Evolutionary conservation across 2,113 vertebrate species (phyloP).

Genomic region (Pithys albifrons): DNA sequence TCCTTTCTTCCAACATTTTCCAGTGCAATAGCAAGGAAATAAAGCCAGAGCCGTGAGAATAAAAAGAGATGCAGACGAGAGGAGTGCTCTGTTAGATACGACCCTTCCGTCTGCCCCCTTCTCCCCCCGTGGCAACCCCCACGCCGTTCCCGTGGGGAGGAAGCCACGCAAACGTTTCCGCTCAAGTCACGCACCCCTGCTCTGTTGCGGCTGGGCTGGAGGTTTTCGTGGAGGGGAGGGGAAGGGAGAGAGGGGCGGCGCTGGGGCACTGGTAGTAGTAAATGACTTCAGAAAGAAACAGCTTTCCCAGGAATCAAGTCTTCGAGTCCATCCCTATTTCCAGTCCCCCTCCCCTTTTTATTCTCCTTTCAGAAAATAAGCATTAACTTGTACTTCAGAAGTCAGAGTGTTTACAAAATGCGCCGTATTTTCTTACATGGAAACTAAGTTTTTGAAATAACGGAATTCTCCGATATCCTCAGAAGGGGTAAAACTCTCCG

Average conservation of each 20-base stretch:
- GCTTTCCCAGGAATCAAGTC: conserved; percentile 5
- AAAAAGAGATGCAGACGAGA: not conserved
- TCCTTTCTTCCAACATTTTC: not conserved
- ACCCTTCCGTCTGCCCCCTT: not conserved
- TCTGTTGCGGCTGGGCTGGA: not conserved
- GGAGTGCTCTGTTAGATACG: not conserved
- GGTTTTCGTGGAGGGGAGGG: not conserved
- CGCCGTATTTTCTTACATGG: not conserved
- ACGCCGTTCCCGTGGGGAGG: not conserved
- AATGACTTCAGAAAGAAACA: conserved; percentile 6
- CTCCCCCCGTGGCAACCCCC: not conserved
- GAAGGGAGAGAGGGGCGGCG: not conserved
- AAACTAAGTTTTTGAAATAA: conserved; percentile 37
- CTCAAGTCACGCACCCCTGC: conserved; percentile 20
- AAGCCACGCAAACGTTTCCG: conserved; percentile 22
- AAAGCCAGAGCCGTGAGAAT: not conserved
- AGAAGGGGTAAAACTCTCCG: not conserved
- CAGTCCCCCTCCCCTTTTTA: rapidly evolving
- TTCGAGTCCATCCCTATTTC: not conserved
- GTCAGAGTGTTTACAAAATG: conserved; percentile 19
- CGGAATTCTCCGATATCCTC: not conserved
- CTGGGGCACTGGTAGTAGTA: conserved; percentile 8
- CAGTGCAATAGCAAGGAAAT: not conserved
- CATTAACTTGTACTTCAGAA: conserved; percentile 3
- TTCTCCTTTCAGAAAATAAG: not conserved